Conservation (phyloP, 2,797 vertebrate genomes). For the Triplophysa yarkandensis region DNA sequence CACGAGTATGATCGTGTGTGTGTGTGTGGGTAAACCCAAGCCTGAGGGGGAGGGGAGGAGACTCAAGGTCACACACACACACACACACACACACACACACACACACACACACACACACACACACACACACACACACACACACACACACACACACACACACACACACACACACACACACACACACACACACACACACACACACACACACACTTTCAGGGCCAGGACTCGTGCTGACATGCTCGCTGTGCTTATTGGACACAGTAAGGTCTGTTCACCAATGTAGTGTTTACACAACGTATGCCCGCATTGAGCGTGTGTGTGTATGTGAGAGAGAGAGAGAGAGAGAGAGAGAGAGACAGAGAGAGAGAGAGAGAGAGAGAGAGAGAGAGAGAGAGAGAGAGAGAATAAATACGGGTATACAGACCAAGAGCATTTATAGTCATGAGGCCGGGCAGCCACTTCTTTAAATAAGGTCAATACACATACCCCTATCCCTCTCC, state of each 20-base stretch:
- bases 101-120: constrained; percentile 40
- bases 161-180: constrained; percentile 51
- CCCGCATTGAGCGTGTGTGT: constrained; percentile 18
- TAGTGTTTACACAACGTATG: constrained; percentile 75
- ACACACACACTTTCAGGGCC: constrained; percentile 37
- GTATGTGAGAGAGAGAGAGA: neutral
- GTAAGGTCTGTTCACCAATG: constrained; percentile 53
- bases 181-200: constrained; percentile 41
- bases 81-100: constrained; percentile 45
- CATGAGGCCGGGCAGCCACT: constrained; percentile 73
- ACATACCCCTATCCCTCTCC: constrained; percentile 43
- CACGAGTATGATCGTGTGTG: constrained; percentile 57
- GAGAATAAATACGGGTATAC: neutral
- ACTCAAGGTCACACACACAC: constrained; percentile 72
- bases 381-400: neutral
- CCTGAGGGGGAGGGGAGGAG: constrained; percentile 56
- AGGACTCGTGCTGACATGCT: constrained; percentile 36
- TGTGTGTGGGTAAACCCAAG: constrained; percentile 49
- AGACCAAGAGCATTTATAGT: constrained; percentile 47
- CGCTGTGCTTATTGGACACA: constrained; percentile 43
- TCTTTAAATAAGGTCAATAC: constrained; percentile 81
- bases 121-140: constrained; percentile 52
- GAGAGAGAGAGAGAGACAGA: constrained; percentile 33
- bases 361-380: constrained; percentile 23
- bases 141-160: constrained; percentile 34